Base-by-base conservation (phyloP, 2,888 invertebrate species). In the Ennomos erosarius region DNA sequence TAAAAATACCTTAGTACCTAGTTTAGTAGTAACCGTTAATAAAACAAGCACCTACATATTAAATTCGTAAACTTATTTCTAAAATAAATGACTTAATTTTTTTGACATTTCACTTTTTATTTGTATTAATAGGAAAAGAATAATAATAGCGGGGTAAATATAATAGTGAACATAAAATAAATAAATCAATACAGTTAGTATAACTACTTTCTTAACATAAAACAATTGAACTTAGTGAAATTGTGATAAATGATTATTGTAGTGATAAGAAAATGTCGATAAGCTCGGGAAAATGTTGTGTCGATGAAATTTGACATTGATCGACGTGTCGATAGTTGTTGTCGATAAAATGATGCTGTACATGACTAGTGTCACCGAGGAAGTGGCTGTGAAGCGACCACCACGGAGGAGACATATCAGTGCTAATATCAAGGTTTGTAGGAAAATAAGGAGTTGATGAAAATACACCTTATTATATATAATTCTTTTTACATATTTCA, bases 401-500 rank as follows among this genome's bases (percentile, higher is more conserved):
- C 90, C 90, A 11, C 77, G 90, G 74, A 86, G 90, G 58, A 82
- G 77, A 65, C 81, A 79, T 61, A 78, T 89, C 56, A 90, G 87
- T 83, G 89, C 85, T 68, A 90, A 82, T 71, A 92, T 91, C 60
- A 92, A 88, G 93, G 93, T 90, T 69, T 68, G 75, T 69, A 6
- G 1, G 16, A 16, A 26, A 26, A 6, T 4, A 26, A 6, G 26
- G 5, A 26, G 6, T 26, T 26, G 26, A 26, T 26, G 26, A 26
- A 26, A 26, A 26, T 26, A 16, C 16, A 16, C 1, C 16, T 16
- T 3, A 16, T 16, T 16, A 16, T 16, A 16, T 16, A 16, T 16
- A 16, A 16, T 26, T 26, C 6, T 1, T 6, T 4, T 26, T 26
- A 26, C 26, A 26, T 26, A 26, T 26, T 26, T 6, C 3, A 26